Evolutionary conservation across 2,113 vertebrate genomes (phyloP), one percentile per base, ranked within the genome.

Genomic region (Misgurnus anguillicaudatus): DNA sequence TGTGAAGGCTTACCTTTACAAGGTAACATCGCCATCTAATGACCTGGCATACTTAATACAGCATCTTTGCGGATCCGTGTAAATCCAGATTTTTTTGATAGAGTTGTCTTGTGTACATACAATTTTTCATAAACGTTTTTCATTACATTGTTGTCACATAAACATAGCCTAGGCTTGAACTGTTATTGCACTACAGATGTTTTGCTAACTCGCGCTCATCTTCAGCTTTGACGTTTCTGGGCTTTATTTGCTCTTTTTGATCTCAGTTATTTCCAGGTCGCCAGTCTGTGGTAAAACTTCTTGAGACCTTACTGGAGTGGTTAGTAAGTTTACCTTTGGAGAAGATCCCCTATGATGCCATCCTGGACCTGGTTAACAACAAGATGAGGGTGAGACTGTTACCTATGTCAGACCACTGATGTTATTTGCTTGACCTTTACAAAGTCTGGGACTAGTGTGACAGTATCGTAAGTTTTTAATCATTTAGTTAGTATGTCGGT

Each of bases 311-410:
- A 80, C 94, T 95, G 79, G 96, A 98, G 88, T 99, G 97, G 98
- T 91, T 98, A 84, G 88, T 94, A 85, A 96, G 92, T 89, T 92
- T 98, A 31, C 97, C 97, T 4, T 88, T 98, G 86, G 94, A 95
- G 82, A 93, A 88, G 86, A 95, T 99, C 88, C 97, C 97, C 16
- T 98, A 98, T 76, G 89, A 94, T 68, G 97, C 96, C 0, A 89
- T 99, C 76, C 90, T 98, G 13, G 98, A 99, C 89, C 93, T 99
- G 80, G 95, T 98, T 82, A 94, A 98, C 92, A 99, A 99, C 91
- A 97, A 95, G 88, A 97, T 99, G 96, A 93, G 90, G 94, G 97
- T 98, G 86, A 93, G 91, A 82, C 36, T 39, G 47, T 21, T 42
- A 62, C 70, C 14, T 21, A 80, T 45, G 3, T 11, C 4, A 66